phyloP scores from a whole-genome alignment of 2,888 invertebrate species.

The Neria commutata region DNA sequence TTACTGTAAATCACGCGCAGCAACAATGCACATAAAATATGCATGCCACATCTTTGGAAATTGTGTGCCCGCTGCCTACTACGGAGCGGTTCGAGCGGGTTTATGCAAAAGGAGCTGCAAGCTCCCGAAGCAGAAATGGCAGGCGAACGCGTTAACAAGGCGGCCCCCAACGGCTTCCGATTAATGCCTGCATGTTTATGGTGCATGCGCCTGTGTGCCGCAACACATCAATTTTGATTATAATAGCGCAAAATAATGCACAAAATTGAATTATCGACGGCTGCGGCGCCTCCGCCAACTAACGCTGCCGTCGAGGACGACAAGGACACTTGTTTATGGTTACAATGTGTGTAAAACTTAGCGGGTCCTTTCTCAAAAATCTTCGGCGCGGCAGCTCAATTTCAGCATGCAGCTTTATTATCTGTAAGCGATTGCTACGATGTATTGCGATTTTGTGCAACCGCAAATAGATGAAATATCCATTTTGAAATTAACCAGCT shows the following conservation, averaged over 20 bases:
- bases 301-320: constrained; percentile 31
- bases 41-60: constrained; percentile 8
- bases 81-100: background rate
- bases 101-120: background rate
- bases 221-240: constrained; percentile 48
- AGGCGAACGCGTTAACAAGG: too few species aligned
- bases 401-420: too few species aligned
- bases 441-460: too few species aligned
- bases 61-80: background rate
- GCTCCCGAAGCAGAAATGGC: background rate
- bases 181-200: background rate
- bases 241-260: constrained; percentile 50
- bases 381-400: too few species aligned
- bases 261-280: constrained; percentile 54
- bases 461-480: too few species aligned
- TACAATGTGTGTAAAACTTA: constrained; percentile 27
- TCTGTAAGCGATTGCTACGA: too few species aligned
- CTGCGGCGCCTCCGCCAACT: constrained; percentile 30
- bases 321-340: constrained; percentile 46
- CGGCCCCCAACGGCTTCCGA: too few species aligned
- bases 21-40: constrained; percentile 42
- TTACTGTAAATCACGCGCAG: constrained; percentile 60
- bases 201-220: constrained; percentile 29
- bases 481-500: too few species aligned
- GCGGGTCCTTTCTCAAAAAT: too few species aligned